A percentile compares a stretch with the other conserved stretches of the same genome.
These are phyloP conservation scores for Pecten maximus DNA, from an alignment of 2,888 invertebrate species.

Conservation along the genomic window DNA sequence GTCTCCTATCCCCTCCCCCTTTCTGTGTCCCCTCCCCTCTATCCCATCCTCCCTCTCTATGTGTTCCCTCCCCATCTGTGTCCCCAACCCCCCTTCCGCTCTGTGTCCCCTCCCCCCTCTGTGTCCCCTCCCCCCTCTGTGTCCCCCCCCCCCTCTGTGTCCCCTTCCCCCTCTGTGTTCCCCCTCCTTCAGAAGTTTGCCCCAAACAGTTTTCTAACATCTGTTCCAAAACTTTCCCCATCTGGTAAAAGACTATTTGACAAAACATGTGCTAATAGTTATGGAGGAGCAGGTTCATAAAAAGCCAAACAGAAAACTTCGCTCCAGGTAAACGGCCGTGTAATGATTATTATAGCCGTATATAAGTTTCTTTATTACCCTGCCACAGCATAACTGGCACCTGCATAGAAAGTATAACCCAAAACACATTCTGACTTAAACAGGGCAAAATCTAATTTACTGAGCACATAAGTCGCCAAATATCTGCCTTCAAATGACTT, in stretches of 20 bases:
- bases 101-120: too few species aligned
- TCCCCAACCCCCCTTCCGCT: neutral
- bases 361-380: neutral
- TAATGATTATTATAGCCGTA: neutral
- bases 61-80: neutral
- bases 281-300: neutral
- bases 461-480: neutral
- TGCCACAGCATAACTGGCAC: neutral
- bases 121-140: neutral
- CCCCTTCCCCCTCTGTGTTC: neutral
- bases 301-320: neutral
- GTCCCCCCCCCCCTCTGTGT: neutral
- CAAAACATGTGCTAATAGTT: neutral
- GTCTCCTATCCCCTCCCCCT: too few species aligned
- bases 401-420: neutral
- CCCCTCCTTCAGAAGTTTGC: neutral
- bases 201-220: neutral
- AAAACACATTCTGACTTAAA: neutral
- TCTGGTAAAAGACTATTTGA: neutral
- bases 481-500: neutral
- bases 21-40: too few species aligned
- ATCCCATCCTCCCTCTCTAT: too few species aligned
- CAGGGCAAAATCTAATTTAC: neutral
- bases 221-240: neutral
- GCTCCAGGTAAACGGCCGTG: neutral